Evolutionary conservation across 2,888 invertebrate genomes (phyloP).

Genomic region (Lasioglossum marginatum): DNA sequence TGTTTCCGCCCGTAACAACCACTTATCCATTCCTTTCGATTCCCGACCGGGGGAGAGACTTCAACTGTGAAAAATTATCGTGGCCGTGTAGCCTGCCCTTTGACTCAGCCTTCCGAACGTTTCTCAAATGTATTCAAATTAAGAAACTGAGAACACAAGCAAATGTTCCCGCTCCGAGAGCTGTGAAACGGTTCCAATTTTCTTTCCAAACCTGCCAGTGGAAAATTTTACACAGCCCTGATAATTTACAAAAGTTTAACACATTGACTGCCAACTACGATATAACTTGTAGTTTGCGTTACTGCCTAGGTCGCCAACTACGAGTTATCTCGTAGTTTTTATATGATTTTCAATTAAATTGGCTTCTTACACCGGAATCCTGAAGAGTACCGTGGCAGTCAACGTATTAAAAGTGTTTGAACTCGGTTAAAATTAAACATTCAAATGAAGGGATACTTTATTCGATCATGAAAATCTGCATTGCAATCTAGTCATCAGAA

Average conservation of each 20-base stretch:
- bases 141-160: not conserved
- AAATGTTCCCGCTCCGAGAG: not conserved
- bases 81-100: not conserved
- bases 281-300: too few relatives aligned
- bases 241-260: not conserved
- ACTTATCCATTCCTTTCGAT: not conserved
- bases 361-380: too few relatives aligned
- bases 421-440: not conserved
- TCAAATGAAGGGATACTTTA: not conserved
- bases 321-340: too few relatives aligned
- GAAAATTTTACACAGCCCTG: not conserved
- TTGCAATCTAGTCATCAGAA: not conserved
- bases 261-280: too few relatives aligned
- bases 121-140: not conserved
- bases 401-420: not conserved
- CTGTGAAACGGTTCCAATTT: not conserved
- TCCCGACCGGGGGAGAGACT: not conserved
- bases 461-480: not conserved
- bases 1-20: slow-evolving; percentile 58
- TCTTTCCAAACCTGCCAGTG: not conserved
- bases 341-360: too few relatives aligned
- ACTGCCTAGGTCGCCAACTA: too few relatives aligned
- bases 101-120: not conserved
- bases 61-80: slow-evolving; percentile 1
- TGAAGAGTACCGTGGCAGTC: too few relatives aligned